These are phyloP conservation scores for Heloderma charlesbogerti DNA, from an alignment of 2,113 vertebrate genomes.

Conservation along the genomic window DNA sequence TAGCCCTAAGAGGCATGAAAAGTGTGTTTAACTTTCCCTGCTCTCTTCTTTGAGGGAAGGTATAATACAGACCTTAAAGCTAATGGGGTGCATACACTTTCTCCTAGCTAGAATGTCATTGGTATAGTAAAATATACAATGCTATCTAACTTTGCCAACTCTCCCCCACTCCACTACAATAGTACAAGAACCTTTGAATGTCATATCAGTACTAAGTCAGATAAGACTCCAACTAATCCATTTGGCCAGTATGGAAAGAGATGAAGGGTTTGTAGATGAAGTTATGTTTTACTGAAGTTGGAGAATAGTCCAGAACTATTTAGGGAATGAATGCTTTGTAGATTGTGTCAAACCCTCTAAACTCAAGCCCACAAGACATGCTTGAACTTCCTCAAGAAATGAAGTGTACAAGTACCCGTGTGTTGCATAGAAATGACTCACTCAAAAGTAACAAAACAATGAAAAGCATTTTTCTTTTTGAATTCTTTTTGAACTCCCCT, in stretches of 20 bases:
- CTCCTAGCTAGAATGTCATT: constrained; percentile 11
- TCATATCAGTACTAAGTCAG: constrained; percentile 56
- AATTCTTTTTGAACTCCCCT: constrained; percentile 70
- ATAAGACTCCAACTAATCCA: constrained; percentile 42
- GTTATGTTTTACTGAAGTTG: constrained; percentile 30
- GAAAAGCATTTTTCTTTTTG: constrained; percentile 64
- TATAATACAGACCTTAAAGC: constrained; percentile 34
- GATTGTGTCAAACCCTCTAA: constrained; percentile 16
- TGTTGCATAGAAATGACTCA: constrained; percentile 72
- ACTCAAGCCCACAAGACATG: constrained; percentile 29
- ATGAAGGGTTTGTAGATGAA: constrained; percentile 32
- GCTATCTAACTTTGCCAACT: constrained; percentile 29
- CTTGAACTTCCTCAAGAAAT: constrained; percentile 70
- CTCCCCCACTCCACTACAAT: background rate
- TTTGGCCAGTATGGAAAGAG: constrained; percentile 47
- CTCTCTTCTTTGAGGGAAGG: constrained; percentile 2
- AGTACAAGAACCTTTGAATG: constrained; percentile 30
- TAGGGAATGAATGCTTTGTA: constrained; percentile 16
- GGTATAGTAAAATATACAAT: constrained; percentile 40
- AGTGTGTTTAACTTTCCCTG: background rate
- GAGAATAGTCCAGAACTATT: constrained; percentile 15
- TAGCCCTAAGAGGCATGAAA: constrained; percentile 1
- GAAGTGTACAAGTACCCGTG: constrained; percentile 62
- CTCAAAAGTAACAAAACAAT: constrained; percentile 59
- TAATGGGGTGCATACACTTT: constrained; percentile 21